Percentiles rank a stretch among this genome's conserved stretches.
Evolutionary conservation across 1,140 invertebrate species (phyloP).

Genomic region (Orussus abietinus): DNA sequence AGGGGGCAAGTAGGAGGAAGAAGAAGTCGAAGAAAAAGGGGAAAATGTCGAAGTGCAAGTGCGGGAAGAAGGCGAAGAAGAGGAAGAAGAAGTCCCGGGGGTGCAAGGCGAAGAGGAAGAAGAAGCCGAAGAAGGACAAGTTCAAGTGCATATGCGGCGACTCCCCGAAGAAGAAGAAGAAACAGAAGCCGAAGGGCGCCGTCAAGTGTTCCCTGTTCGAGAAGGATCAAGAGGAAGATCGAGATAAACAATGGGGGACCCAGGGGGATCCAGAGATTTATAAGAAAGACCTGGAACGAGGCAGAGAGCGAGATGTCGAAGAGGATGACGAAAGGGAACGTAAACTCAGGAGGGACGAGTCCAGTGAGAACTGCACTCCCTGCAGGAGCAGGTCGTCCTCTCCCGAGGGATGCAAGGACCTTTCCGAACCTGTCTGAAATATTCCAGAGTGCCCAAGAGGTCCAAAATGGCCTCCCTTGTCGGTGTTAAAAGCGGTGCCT

Average conservation of each 20-base stretch:
- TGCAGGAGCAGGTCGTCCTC: too few relatives aligned
- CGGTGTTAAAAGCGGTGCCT: too few relatives aligned
- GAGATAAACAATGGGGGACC: slow-evolving; percentile 2
- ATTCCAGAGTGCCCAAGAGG: too few relatives aligned
- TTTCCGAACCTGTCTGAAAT: too few relatives aligned
- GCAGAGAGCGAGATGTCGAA: too few relatives aligned
- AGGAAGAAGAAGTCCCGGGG: slow-evolving; percentile 1
- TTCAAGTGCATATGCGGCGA: too few relatives aligned
- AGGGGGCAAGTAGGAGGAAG: slow-evolving; percentile 5
- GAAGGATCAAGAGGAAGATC: slow-evolving; percentile 7
- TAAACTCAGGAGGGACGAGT: too few relatives aligned
- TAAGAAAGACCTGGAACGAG: too few relatives aligned
- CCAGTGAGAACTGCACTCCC: too few relatives aligned
- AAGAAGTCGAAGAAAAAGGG: slow-evolving; percentile 2
- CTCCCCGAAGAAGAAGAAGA: slow-evolving; percentile 4
- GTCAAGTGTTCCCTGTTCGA: slow-evolving; percentile 1
- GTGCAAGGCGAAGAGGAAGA: slow-evolving; percentile 3
- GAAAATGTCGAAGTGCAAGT: background rate
- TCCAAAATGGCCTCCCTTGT: too few relatives aligned
- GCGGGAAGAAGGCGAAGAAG: slow-evolving; percentile 2
- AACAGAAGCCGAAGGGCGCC: background rate
- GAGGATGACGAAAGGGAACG: background rate
- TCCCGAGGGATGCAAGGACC: too few relatives aligned
- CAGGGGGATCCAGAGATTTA: too few relatives aligned
- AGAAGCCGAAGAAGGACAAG: slow-evolving; percentile 9